These are phyloP conservation scores for Onychomys leucogaster DNA, from an alignment of 2,797 vertebrate species.

Conservation along the genomic window DNA sequence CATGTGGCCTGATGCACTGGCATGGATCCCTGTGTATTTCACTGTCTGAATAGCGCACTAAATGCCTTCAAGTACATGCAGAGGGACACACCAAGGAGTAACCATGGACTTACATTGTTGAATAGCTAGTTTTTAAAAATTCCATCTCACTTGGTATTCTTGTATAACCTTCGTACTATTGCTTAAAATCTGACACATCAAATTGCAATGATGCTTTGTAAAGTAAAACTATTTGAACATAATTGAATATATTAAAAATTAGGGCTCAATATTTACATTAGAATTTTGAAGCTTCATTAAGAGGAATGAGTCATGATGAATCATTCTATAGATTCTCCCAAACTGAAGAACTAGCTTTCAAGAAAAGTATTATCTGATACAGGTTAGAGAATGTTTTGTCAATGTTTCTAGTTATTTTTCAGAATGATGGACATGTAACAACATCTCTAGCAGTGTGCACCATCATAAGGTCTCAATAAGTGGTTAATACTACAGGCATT, in stretches of 20 bases:
- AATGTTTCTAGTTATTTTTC: slow-evolving; percentile 19
- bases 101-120: background rate
- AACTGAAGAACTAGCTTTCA: background rate
- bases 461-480: background rate
- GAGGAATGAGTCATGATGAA: slow-evolving; percentile 14
- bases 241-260: slow-evolving; percentile 18
- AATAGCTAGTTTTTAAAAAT: background rate
- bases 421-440: background rate
- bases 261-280: slow-evolving; percentile 38
- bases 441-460: background rate
- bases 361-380: background rate
- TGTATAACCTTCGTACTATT: background rate
- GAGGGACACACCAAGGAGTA: background rate
- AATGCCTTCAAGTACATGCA: background rate
- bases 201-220: slow-evolving; percentile 21
- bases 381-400: background rate
- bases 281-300: background rate
- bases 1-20: background rate
- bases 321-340: slow-evolving; percentile 10
- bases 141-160: background rate
- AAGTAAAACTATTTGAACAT: background rate
- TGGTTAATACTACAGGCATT: background rate
- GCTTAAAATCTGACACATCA: background rate
- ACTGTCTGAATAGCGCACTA: background rate
- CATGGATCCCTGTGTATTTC: background rate